Conservation (phyloP, 35 echinoderm and acorn worm species). For the Holothuria glaberrima region DNA sequence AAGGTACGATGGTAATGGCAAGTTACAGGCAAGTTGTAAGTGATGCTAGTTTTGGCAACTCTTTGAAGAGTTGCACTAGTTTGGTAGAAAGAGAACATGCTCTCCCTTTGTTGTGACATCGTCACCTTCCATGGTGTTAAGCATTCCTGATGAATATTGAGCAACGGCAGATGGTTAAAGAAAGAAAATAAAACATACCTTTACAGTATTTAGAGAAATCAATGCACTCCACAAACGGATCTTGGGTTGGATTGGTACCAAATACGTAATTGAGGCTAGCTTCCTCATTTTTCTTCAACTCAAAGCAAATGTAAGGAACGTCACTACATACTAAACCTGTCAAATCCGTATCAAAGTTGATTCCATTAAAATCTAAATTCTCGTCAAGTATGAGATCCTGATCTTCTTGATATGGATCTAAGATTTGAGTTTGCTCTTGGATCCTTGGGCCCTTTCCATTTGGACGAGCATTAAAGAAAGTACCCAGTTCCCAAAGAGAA, state of each 20-base stretch:
- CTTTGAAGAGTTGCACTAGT: no score
- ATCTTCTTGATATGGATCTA: slow-evolving; percentile 50
- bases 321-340: slow-evolving; percentile 65
- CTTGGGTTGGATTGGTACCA: slow-evolving; percentile 72
- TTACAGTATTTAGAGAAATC: slow-evolving; percentile 79
- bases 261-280: slow-evolving; percentile 66
- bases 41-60: no score
- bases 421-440: slow-evolving; percentile 58
- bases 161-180: no score
- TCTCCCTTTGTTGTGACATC: no score
- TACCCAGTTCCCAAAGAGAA: slow-evolving; percentile 71
- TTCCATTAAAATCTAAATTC: slow-evolving; percentile 58
- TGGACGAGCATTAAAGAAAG: slow-evolving; percentile 65
- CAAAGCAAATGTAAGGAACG: slow-evolving; percentile 72
- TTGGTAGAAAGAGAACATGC: no score
- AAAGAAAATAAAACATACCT: slow-evolving; percentile 40
- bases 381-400: slow-evolving; percentile 16
- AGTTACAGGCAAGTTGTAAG: no score
- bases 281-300: slow-evolving; percentile 71
- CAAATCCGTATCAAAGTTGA: slow-evolving; percentile 74
- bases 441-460: slow-evolving; percentile 75
- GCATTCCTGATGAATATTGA: neutral
- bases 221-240: slow-evolving; percentile 66
- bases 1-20: no score
- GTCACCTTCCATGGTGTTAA: no score